Base-by-base conservation (phyloP, 2,797 vertebrate species). In the Pelobates cultripes region DNA sequence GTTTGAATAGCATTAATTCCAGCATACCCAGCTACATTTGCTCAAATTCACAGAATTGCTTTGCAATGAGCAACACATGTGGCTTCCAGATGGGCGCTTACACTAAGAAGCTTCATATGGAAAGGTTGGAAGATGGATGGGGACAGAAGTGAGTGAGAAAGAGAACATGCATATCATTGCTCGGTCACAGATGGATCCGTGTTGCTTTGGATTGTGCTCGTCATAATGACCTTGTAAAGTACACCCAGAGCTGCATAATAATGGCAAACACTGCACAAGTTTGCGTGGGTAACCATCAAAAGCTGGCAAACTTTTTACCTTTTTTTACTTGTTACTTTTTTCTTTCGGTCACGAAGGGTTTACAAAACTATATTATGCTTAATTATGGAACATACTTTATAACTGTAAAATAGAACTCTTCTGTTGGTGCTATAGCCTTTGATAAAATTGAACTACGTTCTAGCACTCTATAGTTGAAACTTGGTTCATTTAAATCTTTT, bases 81-180 rank as follows among this genome's bases (percentile, higher is more conserved):
- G 82, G 61, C 82, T 79, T 79, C 82, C 82, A 84, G 82, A 84
- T 84, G 82, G 77, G 77, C 7, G 72, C 43, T 74, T 60, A 10
- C 40, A 75, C 66, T 64, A 55, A 45, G 45, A 70, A 42, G 47
- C 45, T 76, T 45, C 77, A 75, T 79, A 47, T 71, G 67, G 73
- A 72, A 76, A n/a, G 68, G 28, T 17, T 40, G 43, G 40, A 72
- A 79, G 77, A 79, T 79, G 69, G 72, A 79, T 75, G 67, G 72
- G 57, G 41, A 72, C 72, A 75, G 72, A 13, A 70, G 47, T 51
- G 47, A 6, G 47, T 28, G 81, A 76, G 5, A 78, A 28, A 51
- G 60, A 14, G 44, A 41, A 41, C 55, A 70, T 61, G 42, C 28
- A 64, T 64, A 64, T n/a, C 17, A 40, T 70, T 14, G 68, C 68